Percentiles rank a stretch among this genome's conserved stretches.
Evolutionary conservation across 1,140 invertebrate genomes (phyloP).

Genomic region (Cotesia chilonis): DNA sequence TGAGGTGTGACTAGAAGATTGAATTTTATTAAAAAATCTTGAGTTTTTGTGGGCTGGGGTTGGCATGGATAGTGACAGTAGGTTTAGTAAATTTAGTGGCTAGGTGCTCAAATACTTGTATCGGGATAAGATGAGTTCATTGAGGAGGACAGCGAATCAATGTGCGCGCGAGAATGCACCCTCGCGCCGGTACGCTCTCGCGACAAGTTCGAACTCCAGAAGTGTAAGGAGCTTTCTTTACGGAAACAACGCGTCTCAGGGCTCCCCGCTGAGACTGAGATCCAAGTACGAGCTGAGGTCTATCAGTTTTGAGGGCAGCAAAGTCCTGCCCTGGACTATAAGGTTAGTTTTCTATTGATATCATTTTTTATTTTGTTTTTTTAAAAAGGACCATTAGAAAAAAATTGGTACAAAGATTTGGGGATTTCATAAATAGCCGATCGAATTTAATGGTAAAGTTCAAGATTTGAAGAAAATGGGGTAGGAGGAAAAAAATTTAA

Average conservation of each 20-base stretch:
- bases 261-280: constrained; percentile 50
- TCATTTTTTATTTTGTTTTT: background rate
- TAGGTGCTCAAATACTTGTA: background rate
- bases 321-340: constrained; percentile 62
- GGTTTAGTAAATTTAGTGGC: background rate
- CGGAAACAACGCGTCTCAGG: constrained; percentile 41
- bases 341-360: constrained; percentile 43
- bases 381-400: no score
- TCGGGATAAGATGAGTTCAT: constrained; percentile 50
- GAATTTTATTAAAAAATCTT: background rate
- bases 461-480: no score
- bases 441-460: no score
- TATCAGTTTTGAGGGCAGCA: constrained; percentile 64
- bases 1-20: no score
- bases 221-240: constrained; percentile 52
- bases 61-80: no score
- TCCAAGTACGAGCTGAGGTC: constrained; percentile 63
- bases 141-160: constrained; percentile 50
- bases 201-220: constrained; percentile 49
- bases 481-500: no score
- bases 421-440: no score
- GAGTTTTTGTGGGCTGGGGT: background rate
- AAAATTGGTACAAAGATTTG: no score
- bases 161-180: constrained; percentile 48
- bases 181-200: constrained; percentile 51